Evolutionary conservation across 2,888 invertebrate species (phyloP), one percentile per base, ranked within the genome.

Genomic region (Drosophila affinis): DNA sequence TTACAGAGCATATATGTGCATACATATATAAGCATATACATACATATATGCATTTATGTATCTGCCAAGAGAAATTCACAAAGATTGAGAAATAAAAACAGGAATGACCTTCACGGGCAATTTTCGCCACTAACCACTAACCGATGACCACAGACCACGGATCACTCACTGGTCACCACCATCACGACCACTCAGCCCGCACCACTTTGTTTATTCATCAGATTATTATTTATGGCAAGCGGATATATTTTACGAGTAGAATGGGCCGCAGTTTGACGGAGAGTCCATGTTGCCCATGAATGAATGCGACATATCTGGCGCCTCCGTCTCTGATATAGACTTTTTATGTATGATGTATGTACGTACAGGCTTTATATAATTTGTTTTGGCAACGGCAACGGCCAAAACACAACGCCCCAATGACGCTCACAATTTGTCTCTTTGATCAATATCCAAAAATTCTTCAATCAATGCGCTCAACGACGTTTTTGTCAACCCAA

Each of bases 401-500:
- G 34, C 12, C 18, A 48, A 48, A 21, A 48, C 56, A 46, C 27
- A 21, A 54, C 46, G 47, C 46, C 24, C 39, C 62, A 61, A 72
- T 72, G 71, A 72, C 71, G 71, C 9, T 60, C 60, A 24, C 51
- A 63, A 72, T 53, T 63, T 57, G 63, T 63, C 57, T 45, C 72
- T 72, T 79, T 82, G 81, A 80, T 80, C 81, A 82, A 82, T 78
- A 86, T 78, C 81, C 72, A 85, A 85, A 61, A 70, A 79, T 73
- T 83, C 65, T 71, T 82, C 86, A 88, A 86, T 83, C 76, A 77
- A 79, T 82, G 80, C 60, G 48, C 57, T 54, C 21, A 18, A 12
- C 39, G 39, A 2, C 21, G 47, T 12, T 47, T 47, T 47, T 47
- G 17, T 17, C 53, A n/a, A 18, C 49, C 75, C 29, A 9, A 18